phyloP scores from a whole-genome alignment of 2,797 vertebrate species.

The Periparus ater region DNA sequence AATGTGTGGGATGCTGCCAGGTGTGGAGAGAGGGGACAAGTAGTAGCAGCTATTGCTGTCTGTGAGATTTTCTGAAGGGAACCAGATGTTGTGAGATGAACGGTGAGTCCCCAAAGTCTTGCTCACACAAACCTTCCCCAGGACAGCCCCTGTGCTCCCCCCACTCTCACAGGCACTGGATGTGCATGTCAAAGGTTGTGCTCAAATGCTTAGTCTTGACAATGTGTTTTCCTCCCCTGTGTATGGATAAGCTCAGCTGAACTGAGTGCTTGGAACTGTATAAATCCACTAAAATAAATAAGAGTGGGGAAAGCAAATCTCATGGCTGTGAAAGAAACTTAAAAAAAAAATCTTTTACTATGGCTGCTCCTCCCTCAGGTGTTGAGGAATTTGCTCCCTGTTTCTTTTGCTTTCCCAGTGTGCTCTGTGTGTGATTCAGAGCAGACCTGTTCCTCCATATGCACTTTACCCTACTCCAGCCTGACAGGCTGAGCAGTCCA shows the following conservation, averaged over 20 bases:
- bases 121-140: background rate
- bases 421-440: background rate
- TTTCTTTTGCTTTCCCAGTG: background rate
- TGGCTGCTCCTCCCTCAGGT: background rate
- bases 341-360: background rate
- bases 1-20: background rate
- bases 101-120: background rate
- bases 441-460: background rate
- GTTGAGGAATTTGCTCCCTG: background rate
- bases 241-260: background rate
- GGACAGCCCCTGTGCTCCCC: background rate
- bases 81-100: background rate
- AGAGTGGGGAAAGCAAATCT: background rate
- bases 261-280: background rate
- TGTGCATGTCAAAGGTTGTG: background rate
- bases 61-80: background rate
- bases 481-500: background rate
- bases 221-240: background rate
- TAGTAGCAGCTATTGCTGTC: background rate
- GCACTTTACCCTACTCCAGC: background rate
- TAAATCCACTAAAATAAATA: background rate
- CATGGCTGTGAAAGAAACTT: background rate
- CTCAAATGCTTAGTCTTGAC: background rate
- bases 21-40: background rate
- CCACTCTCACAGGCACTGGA: rapidly evolving